Evolutionary conservation across 1,140 invertebrate species (phyloP).

Genomic region (Calephelis virginiensis): DNA sequence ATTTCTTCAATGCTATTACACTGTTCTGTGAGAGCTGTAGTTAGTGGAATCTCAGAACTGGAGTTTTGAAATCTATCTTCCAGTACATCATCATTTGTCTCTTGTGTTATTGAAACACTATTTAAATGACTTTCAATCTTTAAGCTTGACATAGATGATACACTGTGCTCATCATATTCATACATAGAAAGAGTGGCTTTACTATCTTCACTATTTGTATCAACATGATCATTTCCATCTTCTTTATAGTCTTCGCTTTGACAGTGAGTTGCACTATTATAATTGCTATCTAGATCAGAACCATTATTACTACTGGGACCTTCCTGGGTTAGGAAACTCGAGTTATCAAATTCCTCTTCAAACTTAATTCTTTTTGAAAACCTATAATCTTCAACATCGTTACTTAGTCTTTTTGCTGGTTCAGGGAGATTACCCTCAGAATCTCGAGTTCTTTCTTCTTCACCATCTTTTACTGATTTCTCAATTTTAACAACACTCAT

Average conservation of each 20-base stretch:
- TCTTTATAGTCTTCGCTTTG: constrained; percentile 53
- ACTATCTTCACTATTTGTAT: constrained; percentile 71
- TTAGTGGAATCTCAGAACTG: constrained; percentile 32
- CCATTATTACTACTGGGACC: constrained; percentile 43
- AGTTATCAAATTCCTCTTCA: constrained; percentile 59
- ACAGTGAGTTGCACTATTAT: constrained; percentile 48
- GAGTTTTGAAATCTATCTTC: constrained; percentile 42
- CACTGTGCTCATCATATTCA: constrained; percentile 71
- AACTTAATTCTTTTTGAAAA: constrained; percentile 59
- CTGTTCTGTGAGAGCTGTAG: constrained; percentile 29
- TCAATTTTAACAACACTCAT: constrained; percentile 68
- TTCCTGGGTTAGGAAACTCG: constrained; percentile 48
- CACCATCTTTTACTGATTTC: constrained; percentile 58
- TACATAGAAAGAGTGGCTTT: constrained; percentile 65
- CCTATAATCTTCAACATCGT: constrained; percentile 54
- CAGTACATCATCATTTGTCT: constrained; percentile 39
- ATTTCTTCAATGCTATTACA: constrained; percentile 33
- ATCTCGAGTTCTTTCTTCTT: constrained; percentile 55
- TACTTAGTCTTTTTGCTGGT: constrained; percentile 54
- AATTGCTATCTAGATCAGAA: constrained; percentile 54
- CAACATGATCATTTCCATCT: constrained; percentile 51
- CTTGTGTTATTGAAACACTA: constrained; percentile 47
- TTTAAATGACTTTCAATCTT: constrained; percentile 61
- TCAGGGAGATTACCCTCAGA: constrained; percentile 46
- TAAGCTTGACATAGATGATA: constrained; percentile 65